Evolutionary conservation across 2,113 vertebrate genomes (phyloP).

Genomic region (Cyanoliseus patagonus): DNA sequence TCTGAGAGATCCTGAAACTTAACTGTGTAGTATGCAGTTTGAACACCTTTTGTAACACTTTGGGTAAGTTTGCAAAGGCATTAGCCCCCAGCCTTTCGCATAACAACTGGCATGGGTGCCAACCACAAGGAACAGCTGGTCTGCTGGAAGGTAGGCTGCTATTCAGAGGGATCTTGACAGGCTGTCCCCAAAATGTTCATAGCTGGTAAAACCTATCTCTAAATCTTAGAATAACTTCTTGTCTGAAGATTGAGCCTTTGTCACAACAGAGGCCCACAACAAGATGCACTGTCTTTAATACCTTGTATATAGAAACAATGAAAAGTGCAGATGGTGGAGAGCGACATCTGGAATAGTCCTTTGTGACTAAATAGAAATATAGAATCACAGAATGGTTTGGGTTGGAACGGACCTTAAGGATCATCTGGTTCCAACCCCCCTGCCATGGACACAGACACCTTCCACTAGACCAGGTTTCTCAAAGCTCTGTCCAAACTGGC

Average conservation of each 20-base stretch:
- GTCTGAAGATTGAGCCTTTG: neutral
- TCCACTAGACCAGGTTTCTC: neutral
- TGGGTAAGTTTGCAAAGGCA: neutral
- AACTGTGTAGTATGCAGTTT: neutral
- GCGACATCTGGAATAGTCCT: neutral
- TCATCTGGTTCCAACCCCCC: neutral
- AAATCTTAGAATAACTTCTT: neutral
- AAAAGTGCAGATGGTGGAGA: neutral
- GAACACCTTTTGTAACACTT: neutral
- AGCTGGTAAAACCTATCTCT: neutral
- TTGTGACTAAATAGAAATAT: neutral
- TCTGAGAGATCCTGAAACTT: neutral
- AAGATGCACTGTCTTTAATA: neutral
- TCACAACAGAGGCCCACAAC: neutral
- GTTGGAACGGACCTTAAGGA: neutral
- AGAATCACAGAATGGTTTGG: neutral
- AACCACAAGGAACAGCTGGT: neutral
- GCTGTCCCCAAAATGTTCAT: neutral
- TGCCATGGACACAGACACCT: neutral
- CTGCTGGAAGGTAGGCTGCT: neutral
- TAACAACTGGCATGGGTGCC: neutral
- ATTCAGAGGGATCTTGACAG: neutral
- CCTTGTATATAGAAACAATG: neutral
- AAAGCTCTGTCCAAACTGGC: neutral
- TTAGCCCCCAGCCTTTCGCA: neutral